Conservation (phyloP, 2,113 vertebrate genomes). For the Nesospiza acunhae region DNA sequence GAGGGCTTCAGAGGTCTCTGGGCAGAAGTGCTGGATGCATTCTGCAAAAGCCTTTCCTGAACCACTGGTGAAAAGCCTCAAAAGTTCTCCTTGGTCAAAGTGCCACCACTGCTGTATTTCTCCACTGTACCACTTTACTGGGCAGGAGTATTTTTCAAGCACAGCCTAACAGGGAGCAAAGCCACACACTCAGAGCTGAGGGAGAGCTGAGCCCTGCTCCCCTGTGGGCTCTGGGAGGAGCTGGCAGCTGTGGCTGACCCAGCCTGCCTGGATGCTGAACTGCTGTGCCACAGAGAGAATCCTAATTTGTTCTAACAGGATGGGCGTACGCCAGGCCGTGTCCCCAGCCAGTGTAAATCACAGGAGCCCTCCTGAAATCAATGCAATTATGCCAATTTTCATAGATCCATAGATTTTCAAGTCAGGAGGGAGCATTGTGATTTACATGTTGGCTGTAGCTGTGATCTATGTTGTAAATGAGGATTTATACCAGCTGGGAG, state of each 20-base stretch:
- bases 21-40: background rate
- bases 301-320: constrained; percentile 56
- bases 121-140: background rate
- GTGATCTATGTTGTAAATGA: constrained; percentile 50
- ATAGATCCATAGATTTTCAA: constrained; percentile 55
- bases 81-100: background rate
- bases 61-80: background rate
- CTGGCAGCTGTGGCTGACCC: background rate
- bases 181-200: background rate
- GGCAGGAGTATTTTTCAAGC: background rate
- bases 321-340: background rate
- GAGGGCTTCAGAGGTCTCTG: background rate
- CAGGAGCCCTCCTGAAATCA: constrained; percentile 48
- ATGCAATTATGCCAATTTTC: constrained; percentile 63
- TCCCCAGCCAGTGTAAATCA: constrained; percentile 10
- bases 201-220: background rate
- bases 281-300: background rate
- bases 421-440: constrained; percentile 50
- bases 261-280: background rate
- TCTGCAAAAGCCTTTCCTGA: background rate
- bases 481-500: constrained; percentile 24
- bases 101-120: background rate
- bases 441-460: constrained; percentile 47
- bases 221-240: background rate
- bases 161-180: background rate